Base-by-base conservation (phyloP, 2,797 vertebrate species). In the Epinephelus coioides region DNA sequence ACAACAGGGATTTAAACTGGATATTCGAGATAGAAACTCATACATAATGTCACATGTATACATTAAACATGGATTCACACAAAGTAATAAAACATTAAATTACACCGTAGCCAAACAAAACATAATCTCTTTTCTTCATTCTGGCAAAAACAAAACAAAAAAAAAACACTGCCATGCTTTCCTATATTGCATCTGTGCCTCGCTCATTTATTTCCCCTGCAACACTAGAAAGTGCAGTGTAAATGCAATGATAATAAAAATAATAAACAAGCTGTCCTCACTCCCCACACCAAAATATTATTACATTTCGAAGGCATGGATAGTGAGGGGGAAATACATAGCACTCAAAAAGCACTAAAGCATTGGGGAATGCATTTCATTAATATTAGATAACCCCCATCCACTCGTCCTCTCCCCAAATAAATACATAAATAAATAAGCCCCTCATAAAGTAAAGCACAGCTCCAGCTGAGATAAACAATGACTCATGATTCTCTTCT, bases 351-450 rank as follows among this genome's bases (percentile, higher is more conserved):
- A 94, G 91, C 94, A 94, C 95, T 95, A 95, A 96, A 95, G 92
- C 94, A 95, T 94, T 92, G 90, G 93, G 94, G 95, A 95, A 95
- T 94, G 94, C 94, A 95, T 95, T 95, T 96, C 96, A 96, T 96
- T 96, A 96, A 96, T 96, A 96, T 96, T 96, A 96, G 95, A 96
- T 95, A 95, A 95, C 92, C 94, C 93, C 90, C 93, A 93, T 95
- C 94, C 94, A 95, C 95, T 95, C 91, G 90, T 94, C 93, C 95
- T 94, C 93, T 94, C 90, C 94, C 92, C 94, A 96, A 96, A 96
- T 96, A 96, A 95, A 96, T 96, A 95, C 95, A 96, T 96, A 96
- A 96, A 96, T 96, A 96, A 95, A 96, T 95, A 96, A 95, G 94
- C 85, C 87, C 76, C 91, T 95, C 95, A 95, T 95, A 96, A 95